phyloP scores from a whole-genome alignment of 2,113 vertebrate species.

The Platanista minor region DNA sequence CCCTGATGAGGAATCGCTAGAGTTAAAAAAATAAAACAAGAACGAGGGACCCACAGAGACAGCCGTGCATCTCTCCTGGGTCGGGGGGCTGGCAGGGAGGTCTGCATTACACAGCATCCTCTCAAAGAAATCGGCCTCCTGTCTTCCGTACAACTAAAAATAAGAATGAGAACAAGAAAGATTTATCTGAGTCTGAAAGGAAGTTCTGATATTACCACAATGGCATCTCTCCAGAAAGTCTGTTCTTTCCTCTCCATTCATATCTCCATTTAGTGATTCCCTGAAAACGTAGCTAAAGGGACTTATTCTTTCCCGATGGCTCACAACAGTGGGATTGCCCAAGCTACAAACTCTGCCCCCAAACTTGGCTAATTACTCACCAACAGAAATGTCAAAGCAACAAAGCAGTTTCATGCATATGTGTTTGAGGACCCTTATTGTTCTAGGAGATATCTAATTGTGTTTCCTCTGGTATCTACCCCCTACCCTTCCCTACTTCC shows the following conservation, averaged over 20 bases:
- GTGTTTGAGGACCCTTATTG: conserved; percentile 61
- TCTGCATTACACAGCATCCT: not conserved
- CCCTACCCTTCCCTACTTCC: conserved; percentile 62
- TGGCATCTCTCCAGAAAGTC: conserved; percentile 59
- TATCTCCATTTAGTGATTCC: conserved; percentile 39
- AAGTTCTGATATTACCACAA: conserved; percentile 64
- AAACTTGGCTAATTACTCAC: conserved; percentile 59
- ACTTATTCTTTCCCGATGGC: not conserved
- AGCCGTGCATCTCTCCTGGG: not conserved
- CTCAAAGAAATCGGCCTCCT: conserved; percentile 49
- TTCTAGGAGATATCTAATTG: conserved; percentile 70
- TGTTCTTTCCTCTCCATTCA: conserved; percentile 38
- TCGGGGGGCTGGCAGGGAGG: not conserved
- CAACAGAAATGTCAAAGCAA: conserved; percentile 51
- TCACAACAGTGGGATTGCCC: conserved; percentile 11
- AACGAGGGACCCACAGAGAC: not conserved
- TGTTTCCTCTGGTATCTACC: conserved; percentile 75
- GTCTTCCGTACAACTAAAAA: conserved; percentile 66
- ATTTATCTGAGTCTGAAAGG: conserved; percentile 58
- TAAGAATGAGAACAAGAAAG: conserved; percentile 66
- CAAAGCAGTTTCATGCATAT: conserved; percentile 29
- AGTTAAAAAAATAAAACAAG: not conserved
- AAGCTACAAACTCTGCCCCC: not conserved
- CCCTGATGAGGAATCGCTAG: not conserved
- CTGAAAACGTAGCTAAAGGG: conserved; percentile 45